phyloP scores from a whole-genome alignment of 2,113 vertebrate genomes.

The Echinops telfairi region DNA sequence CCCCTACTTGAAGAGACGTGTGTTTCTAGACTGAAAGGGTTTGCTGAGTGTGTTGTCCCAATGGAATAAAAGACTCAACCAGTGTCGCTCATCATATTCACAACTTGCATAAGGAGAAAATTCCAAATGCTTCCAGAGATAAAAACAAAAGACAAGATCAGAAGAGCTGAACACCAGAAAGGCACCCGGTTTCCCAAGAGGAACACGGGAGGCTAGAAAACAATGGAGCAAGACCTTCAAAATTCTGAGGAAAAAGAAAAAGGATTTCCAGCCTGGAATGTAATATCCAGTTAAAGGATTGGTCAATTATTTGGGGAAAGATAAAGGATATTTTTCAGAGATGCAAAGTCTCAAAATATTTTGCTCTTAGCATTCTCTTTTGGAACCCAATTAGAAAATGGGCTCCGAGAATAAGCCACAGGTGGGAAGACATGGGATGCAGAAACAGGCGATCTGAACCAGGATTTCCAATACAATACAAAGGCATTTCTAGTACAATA shows the following conservation, averaged over 20 bases:
- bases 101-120: background rate
- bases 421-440: background rate
- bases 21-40: background rate
- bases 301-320: background rate
- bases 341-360: background rate
- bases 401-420: background rate
- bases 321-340: background rate
- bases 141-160: background rate
- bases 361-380: background rate
- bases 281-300: background rate
- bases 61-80: background rate
- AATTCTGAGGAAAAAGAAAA: constrained; percentile 6
- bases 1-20: background rate
- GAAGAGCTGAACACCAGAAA: background rate
- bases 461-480: background rate
- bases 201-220: background rate
- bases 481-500: background rate
- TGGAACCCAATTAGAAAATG: background rate
- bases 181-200: background rate
- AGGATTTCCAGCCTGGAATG: background rate
- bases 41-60: background rate
- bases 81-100: background rate
- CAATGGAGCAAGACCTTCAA: background rate
- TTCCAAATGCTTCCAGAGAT: background rate
- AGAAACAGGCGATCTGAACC: background rate